phyloP scores from a whole-genome alignment of 2,113 vertebrate genomes.

The Chinchilla lanigera region DNA sequence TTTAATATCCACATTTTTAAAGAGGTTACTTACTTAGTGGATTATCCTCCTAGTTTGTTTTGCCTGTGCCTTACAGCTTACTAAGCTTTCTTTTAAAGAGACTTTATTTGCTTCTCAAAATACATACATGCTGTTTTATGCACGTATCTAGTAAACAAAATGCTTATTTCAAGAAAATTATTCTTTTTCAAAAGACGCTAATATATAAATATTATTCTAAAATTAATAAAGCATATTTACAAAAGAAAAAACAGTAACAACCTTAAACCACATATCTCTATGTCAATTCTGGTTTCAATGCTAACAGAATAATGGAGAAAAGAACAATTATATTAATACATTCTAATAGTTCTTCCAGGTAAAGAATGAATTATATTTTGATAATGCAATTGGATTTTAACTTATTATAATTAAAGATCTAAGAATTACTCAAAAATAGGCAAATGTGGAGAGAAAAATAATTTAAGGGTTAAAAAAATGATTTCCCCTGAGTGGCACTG shows the following conservation, averaged over 20 bases:
- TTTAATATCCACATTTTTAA: neutral
- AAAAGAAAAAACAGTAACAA: neutral
- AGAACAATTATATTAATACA: neutral
- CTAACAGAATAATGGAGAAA: neutral
- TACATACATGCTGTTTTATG: neutral
- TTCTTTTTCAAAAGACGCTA: neutral
- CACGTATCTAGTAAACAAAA: neutral
- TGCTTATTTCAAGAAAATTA: neutral
- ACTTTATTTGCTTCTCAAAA: neutral
- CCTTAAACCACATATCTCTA: neutral
- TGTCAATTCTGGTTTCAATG: neutral
- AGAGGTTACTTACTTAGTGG: neutral
- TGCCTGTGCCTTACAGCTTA: neutral
- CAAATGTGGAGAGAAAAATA: constrained; percentile 27
- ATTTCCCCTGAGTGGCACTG: constrained; percentile 33
- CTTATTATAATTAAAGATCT: neutral
- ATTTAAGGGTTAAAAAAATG: neutral
- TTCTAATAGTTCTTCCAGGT: neutral
- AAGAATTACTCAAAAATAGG: neutral
- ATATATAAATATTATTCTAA: neutral
- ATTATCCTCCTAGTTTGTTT: neutral
- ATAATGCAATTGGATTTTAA: neutral
- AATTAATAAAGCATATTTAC: neutral
- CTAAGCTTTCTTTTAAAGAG: neutral
- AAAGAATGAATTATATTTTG: neutral